Conservation (phyloP, 2,888 invertebrate species). For the Meteorus colon region DNA sequence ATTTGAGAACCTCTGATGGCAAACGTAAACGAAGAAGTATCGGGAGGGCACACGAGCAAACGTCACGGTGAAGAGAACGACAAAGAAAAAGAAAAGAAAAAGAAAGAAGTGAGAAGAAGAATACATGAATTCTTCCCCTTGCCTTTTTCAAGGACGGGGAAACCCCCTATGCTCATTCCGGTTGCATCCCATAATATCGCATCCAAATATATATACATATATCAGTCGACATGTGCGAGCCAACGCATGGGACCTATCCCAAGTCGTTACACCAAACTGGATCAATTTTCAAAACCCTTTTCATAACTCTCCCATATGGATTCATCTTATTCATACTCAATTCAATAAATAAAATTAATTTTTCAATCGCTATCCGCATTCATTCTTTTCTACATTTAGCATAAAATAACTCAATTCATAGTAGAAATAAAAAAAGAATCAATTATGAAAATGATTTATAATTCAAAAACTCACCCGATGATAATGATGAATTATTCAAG, state of each 20-base stretch:
- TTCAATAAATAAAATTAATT: conserved; percentile 4
- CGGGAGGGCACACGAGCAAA: conserved; percentile 3
- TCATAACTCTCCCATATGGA: neutral
- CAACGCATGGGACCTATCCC: neutral
- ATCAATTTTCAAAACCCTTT: conserved; percentile 6
- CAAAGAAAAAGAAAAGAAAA: conserved; percentile 9
- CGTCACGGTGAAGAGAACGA: neutral
- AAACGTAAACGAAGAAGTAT: neutral
- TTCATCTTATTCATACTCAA: neutral
- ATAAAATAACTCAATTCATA: neutral
- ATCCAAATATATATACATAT: conserved; percentile 23
- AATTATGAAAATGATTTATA: conserved; percentile 5
- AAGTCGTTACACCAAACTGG: conserved; percentile 12
- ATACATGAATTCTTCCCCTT: neutral
- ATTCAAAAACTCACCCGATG: conserved; percentile 47
- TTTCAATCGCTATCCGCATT: neutral
- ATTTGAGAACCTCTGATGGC: conserved; percentile 18
- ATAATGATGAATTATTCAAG: conserved; percentile 58
- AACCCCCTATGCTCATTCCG: conserved; percentile 56
- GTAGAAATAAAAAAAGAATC: neutral
- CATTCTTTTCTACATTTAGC: neutral
- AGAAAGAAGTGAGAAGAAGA: conserved; percentile 3
- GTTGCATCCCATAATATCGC: conserved; percentile 47
- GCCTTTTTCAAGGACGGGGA: conserved; percentile 61
- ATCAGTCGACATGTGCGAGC: neutral